phyloP scores from a whole-genome alignment of 2,113 vertebrate genomes.

The Gymnorhina tibicen region DNA sequence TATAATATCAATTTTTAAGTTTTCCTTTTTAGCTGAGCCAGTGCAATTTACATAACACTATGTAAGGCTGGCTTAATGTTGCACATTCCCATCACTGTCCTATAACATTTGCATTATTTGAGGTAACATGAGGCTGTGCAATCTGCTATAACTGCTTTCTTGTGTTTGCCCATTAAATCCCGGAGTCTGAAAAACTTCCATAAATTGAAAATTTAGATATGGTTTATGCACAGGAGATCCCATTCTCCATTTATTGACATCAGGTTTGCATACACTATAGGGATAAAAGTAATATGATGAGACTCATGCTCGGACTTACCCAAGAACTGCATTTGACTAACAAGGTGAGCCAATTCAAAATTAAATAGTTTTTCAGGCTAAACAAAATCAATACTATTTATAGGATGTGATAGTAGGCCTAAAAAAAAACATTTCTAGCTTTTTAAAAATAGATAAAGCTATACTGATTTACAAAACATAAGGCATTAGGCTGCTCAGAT shows the following conservation, averaged over 20 bases:
- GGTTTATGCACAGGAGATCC: not conserved
- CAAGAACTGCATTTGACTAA: slow-evolving; percentile 50
- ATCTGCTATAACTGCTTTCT: not conserved
- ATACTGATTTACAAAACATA: slow-evolving; percentile 37
- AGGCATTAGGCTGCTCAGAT: not conserved
- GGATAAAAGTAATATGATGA: not conserved
- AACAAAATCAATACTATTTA: slow-evolving; percentile 59
- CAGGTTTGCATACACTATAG: not conserved
- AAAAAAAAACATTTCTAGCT: not conserved
- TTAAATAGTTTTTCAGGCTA: slow-evolving; percentile 51
- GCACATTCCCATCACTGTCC: not conserved
- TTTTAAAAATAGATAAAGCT: slow-evolving; percentile 43
- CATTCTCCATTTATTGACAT: not conserved
- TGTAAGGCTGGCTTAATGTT: not conserved
- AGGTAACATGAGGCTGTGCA: not conserved
- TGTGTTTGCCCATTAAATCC: not conserved
- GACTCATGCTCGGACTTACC: not conserved
- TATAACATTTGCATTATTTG: not conserved
- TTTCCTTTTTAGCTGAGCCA: not conserved
- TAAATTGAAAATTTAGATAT: not conserved
- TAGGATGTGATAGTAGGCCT: not conserved
- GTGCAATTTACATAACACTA: not conserved
- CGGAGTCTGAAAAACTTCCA: slow-evolving; percentile 8
- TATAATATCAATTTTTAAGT: not conserved
- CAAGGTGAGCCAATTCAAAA: slow-evolving; percentile 54